Conservation (phyloP, 1,140 invertebrate species). For the Maniola jurtina region DNA sequence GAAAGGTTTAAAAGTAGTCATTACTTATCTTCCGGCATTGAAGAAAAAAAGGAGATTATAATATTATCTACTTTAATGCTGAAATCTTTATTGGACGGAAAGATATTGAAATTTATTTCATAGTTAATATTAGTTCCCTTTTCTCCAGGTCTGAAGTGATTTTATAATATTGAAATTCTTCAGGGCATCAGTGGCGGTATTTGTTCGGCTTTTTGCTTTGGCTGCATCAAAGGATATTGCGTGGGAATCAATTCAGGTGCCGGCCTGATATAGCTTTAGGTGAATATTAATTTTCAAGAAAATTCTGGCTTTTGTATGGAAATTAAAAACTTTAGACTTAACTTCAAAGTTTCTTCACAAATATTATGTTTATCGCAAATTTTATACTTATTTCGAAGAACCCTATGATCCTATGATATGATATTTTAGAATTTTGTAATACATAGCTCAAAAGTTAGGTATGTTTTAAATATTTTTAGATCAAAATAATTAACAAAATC, state of each 20-base stretch:
- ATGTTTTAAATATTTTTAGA: no score
- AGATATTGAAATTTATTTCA: conserved; percentile 14
- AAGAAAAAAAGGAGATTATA: conserved; percentile 1
- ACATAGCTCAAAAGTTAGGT: no score
- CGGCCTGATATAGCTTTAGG: conserved; percentile 47
- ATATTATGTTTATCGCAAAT: no score
- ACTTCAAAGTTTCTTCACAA: no score
- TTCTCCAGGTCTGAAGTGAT: conserved; percentile 30
- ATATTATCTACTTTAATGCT: conserved; percentile 1
- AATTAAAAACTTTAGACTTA: not conserved
- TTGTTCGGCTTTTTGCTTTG: conserved; percentile 70
- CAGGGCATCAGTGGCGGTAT: conserved; percentile 48
- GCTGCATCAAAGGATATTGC: conserved; percentile 69
- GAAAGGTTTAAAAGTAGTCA: not conserved
- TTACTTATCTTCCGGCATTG: not conserved
- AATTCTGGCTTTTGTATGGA: conserved; percentile 24
- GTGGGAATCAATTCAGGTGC: conserved; percentile 73
- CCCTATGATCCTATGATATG: no score
- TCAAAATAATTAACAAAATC: no score
- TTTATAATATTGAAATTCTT: conserved; percentile 69
- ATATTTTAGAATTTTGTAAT: no score
- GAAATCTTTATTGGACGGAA: conserved; percentile 9
- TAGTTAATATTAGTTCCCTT: conserved; percentile 29
- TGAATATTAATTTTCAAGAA: conserved; percentile 67
- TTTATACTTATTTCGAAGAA: no score